These are phyloP conservation scores for Platycnemis pennipes DNA, from an alignment of 2,888 invertebrate species.

Conservation along the genomic window DNA sequence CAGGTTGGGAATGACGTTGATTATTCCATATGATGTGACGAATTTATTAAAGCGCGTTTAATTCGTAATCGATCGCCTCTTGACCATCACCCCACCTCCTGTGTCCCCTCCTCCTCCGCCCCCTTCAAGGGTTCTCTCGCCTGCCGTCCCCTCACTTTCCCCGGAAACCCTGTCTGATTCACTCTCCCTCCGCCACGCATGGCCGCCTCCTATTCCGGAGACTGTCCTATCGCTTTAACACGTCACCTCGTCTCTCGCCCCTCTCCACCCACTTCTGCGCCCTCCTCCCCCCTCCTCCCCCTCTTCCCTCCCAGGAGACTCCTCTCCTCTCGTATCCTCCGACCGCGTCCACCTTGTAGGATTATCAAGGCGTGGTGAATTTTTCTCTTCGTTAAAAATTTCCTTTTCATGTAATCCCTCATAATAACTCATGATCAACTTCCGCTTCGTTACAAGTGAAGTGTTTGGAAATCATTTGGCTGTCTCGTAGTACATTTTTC, in stretches of 20 bases:
- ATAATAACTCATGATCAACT: too few relatives aligned
- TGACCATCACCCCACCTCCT: neutral
- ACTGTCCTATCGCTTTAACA: conserved; percentile 52
- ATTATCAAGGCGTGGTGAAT: neutral
- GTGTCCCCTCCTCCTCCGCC: neutral
- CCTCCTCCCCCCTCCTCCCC: neutral
- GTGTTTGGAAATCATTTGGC: too few relatives aligned
- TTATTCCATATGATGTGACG: too few relatives aligned
- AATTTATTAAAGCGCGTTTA: neutral
- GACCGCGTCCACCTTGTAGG: too few relatives aligned
- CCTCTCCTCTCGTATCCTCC: neutral
- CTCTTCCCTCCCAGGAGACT: neutral
- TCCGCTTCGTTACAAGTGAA: too few relatives aligned
- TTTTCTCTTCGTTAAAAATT: too few relatives aligned
- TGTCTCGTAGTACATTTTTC: too few relatives aligned
- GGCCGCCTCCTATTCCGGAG: conserved; percentile 36
- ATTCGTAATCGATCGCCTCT: neutral
- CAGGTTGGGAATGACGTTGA: too few relatives aligned
- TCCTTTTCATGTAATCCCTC: too few relatives aligned
- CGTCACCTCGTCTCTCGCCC: neutral
- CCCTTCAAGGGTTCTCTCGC: neutral
- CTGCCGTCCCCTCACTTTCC: neutral
- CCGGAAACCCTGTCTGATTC: neutral
- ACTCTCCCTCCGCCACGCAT: neutral
- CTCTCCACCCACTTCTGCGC: neutral